A percentile compares a stretch with the other conserved stretches of the same genome.
phyloP scores from a whole-genome alignment of 2,113 vertebrate species.

The Aptenodytes patagonicus region DNA sequence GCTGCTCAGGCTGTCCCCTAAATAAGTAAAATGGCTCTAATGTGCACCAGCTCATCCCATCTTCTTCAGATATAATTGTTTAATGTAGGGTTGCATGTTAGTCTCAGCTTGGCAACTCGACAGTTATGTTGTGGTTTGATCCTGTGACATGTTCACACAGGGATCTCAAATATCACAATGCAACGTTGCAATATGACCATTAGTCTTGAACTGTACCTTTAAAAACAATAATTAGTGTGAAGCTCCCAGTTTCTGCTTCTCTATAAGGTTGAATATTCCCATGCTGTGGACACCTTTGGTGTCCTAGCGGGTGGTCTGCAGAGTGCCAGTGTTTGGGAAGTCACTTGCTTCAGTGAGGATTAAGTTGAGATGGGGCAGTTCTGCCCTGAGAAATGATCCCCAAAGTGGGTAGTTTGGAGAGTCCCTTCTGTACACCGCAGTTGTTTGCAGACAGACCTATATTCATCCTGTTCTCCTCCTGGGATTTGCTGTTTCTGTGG shows the following conservation, averaged over 20 bases:
- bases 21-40: not conserved
- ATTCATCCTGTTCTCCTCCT: not conserved
- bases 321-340: not conserved
- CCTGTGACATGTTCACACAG: not conserved
- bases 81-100: fast-evolving
- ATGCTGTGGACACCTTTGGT: not conserved
- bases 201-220: not conserved
- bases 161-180: not conserved
- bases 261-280: not conserved
- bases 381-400: not conserved
- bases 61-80: not conserved
- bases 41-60: not conserved
- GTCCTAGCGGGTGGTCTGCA: not conserved
- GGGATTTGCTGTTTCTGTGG: not conserved
- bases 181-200: not conserved
- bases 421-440: not conserved
- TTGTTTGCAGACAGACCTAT: not conserved
- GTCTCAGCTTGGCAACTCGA: not conserved
- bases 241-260: not conserved
- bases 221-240: not conserved
- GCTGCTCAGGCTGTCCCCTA: not conserved
- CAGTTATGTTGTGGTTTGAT: not conserved
- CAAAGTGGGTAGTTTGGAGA: not conserved
- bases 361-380: not conserved
- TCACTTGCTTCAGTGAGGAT: not conserved